phyloP scores from a whole-genome alignment of 2,888 invertebrate species.

The Machimus atricapillus region DNA sequence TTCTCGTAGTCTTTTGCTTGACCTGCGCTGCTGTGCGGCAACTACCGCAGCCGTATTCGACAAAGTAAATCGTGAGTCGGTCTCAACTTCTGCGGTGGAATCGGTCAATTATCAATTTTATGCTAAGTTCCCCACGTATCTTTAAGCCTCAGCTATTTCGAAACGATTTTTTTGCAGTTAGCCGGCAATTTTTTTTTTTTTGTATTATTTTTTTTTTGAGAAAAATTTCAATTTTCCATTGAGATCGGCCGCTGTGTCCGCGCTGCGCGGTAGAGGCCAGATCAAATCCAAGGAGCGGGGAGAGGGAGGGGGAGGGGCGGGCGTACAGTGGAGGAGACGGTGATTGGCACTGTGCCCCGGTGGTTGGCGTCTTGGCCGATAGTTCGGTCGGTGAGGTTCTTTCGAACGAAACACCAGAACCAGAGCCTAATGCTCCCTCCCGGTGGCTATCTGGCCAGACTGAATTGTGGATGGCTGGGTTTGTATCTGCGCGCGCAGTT shows the following conservation, averaged over 20 bases:
- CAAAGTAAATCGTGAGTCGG: constrained; percentile 18
- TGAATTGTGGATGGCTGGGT: neutral
- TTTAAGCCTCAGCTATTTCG: constrained; percentile 21
- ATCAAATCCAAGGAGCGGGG: neutral
- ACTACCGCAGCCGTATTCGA: neutral
- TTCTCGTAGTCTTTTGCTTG: neutral
- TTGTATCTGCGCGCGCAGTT: neutral
- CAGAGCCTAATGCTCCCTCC: neutral
- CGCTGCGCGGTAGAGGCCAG: neutral
- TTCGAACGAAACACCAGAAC: neutral
- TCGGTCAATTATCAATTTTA: constrained; percentile 35
- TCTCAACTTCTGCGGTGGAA: constrained; percentile 26
- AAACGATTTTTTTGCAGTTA: neutral
- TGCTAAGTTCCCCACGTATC: constrained; percentile 28
- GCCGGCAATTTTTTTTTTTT: neutral
- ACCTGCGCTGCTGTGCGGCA: neutral
- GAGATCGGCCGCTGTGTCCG: neutral
- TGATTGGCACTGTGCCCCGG: neutral
- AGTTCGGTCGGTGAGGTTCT: neutral
- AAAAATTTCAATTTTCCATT: constrained; percentile 32
- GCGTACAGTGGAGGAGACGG: neutral
- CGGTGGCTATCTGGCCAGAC: neutral
- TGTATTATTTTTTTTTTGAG: neutral
- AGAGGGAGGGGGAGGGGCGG: neutral
- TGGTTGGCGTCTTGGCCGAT: neutral